Base-by-base conservation (phyloP, 2,797 vertebrate species). In the Hapalemur alaotrensis region DNA sequence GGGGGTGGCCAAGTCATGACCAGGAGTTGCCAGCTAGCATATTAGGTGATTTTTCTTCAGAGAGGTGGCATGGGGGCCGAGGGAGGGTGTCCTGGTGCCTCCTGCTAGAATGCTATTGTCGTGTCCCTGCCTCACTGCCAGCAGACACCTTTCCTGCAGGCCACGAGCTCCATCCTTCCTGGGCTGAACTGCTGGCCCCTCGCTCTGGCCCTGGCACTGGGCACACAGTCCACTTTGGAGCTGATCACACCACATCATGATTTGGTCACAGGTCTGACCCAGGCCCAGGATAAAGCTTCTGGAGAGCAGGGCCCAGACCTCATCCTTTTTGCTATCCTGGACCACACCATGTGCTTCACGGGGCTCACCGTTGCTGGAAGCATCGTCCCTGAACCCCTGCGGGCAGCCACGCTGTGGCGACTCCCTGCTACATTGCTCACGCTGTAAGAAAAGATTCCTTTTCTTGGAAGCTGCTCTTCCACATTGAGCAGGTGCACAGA, bases 281-380 rank as follows among this genome's bases (percentile, higher is more conserved):
- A 54, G 67, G 73, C 30, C 78, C 48, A 38, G 28, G 32, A 50
- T 0, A 41, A 43, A 38, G 73, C 48, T 46, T 43, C 12, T 1
- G 0, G n/a, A 35, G 18, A 57, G 38, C 54, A 23, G 67, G 61
- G 32, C 32, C 1, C 4, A 14, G 41, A 20, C 10, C n/a, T 83
- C 8, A 41, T 61, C 52, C 72, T 84, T 32, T 20, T 4, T 6
- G 35, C 6, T 0, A 1, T 65, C 41, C 17, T 38, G 30, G 43
- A 18, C 30, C 35, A 20, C 13, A 2, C 6, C 10, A 0, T 1
- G 0, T 0, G 35, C 32, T 20, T 14, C 30, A 10, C 0, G 0
- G 73, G 14, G 4, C 14, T 57, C 0, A 4, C 8, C 0, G 7
- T 6, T 30, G 20, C 20, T n/a, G 30, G n/a, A 23, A 65, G 41